Evolutionary conservation across 1,140 invertebrate species (phyloP), one percentile per base, ranked within the genome.

Genomic region (Thaumatotibia leucotreta): DNA sequence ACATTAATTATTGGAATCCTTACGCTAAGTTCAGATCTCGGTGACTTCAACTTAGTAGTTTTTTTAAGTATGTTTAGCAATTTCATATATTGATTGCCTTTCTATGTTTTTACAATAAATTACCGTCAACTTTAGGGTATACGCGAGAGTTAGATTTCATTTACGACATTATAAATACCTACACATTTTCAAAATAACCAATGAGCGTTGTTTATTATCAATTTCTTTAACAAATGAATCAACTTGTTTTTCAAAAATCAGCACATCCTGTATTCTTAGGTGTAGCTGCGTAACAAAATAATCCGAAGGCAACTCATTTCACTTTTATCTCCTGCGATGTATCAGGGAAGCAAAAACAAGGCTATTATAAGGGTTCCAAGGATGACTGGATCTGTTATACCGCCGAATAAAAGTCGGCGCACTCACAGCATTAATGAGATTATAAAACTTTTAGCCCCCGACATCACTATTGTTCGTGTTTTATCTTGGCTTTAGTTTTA

Each of bases 401-500:
- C 64, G 23, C 63, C 39, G 66, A 72, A 77, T 77, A 77, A 76
- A 74, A 76, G 49, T 74, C 68, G 69, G 52, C 67, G 63, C 65
- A 66, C 66, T 76, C 65, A 27, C 65, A 45, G 71, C 72, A 80
- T 82, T 82, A 82, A 82, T 82, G 69, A 77, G 70, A 77, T 78
- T 75, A 74, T 82, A 79, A 78, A 82, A 84, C 73, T 84, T 82
- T 75, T 76, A 80, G 45, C 32, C 32, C 49, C 33, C 11, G 33
- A 33, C 63, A 62, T 67, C 65, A 67, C 65, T 64, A 67, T 64
- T 31, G 63, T 64, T 67, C 52, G 35, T 64, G 64, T 69, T 66
- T 66, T 66, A 58, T 58, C 52, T 14, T 58, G 35, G 54, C 58
- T 52, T 35, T 63, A 66, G 50, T 64, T 70, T 70, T 61, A 70